phyloP scores from a whole-genome alignment of 2,888 invertebrate species.

The Heteropelma amictum region DNA sequence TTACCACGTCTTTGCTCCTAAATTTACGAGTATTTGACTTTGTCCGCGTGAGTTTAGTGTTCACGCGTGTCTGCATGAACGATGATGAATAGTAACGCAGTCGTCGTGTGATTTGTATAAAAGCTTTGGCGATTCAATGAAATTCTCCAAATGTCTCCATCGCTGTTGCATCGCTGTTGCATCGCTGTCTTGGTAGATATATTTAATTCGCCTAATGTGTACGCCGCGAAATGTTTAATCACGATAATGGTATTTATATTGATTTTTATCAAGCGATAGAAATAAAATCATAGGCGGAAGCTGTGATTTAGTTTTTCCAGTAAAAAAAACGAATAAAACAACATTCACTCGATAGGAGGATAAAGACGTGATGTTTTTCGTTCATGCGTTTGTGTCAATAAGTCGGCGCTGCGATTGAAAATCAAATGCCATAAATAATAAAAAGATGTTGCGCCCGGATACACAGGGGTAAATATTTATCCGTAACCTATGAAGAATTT shows the following conservation, averaged over 20 bases:
- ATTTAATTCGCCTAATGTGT: background rate
- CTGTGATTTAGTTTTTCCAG: no score
- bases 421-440: background rate
- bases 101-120: slow-evolving; percentile 15
- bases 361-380: background rate
- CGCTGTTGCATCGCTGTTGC: background rate
- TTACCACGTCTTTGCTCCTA: slow-evolving; percentile 54
- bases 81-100: slow-evolving; percentile 19
- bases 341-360: background rate
- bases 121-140: slow-evolving; percentile 23
- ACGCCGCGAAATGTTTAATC: no score
- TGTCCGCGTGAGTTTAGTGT: background rate
- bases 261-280: background rate
- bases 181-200: background rate
- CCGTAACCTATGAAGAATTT: no score
- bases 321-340: background rate
- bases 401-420: background rate
- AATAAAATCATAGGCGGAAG: no score
- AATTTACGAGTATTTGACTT: no score
- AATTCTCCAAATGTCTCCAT: background rate
- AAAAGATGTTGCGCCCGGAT: no score
- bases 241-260: background rate
- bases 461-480: no score
- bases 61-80: background rate
- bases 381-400: background rate